Evolutionary conservation across 2,888 invertebrate species (phyloP).

Genomic region (Plebejus anna): DNA sequence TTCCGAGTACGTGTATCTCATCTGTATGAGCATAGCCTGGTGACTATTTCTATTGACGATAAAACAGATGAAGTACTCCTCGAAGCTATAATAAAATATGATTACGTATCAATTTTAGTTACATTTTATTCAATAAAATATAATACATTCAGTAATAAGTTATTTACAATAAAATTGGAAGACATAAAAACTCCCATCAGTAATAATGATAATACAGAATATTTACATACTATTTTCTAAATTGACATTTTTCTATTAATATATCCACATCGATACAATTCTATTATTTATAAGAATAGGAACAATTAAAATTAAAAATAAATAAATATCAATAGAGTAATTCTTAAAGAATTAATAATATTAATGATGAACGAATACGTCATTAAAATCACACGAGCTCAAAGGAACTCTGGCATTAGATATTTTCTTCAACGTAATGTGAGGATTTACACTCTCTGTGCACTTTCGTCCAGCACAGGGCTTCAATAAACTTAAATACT

Average conservation of each 20-base stretch:
- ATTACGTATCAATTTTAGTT: constrained; percentile 41
- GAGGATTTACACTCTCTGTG: too few species aligned
- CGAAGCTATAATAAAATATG: neutral
- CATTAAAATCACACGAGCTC: neutral
- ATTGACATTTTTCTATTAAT: neutral
- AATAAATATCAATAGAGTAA: neutral
- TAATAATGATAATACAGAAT: constrained; percentile 21
- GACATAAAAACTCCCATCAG: constrained; percentile 18
- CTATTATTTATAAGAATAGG: neutral
- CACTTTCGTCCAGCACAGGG: neutral
- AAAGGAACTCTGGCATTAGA: neutral
- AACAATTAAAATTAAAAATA: constrained; percentile 12
- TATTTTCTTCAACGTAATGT: neutral
- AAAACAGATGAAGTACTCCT: neutral
- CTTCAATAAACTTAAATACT: neutral
- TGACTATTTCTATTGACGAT: neutral
- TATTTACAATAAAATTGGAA: constrained; percentile 25
- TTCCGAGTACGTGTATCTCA: neutral
- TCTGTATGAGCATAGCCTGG: too few species aligned
- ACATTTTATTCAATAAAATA: constrained; percentile 29
- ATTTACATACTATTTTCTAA: neutral
- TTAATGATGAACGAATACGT: neutral
- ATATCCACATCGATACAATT: neutral
- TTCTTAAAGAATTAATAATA: constrained; percentile 5
- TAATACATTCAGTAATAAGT: neutral